Base-by-base conservation (phyloP, 2,888 invertebrate genomes). In the Acanthosepion esculentum region DNA sequence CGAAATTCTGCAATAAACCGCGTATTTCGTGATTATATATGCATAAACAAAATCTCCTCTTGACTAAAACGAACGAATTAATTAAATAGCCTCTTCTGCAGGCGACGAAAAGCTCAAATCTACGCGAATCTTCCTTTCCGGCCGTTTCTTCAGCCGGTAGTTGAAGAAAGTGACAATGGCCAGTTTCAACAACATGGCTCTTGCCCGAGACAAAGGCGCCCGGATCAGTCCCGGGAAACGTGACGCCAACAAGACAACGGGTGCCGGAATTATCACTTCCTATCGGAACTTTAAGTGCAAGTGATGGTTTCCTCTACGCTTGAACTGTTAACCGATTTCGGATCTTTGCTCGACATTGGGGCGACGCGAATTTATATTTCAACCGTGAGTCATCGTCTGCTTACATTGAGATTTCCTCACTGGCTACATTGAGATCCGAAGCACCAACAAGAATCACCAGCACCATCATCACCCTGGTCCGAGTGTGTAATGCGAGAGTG, bases 191-290 rank as follows among this genome's bases (percentile, higher is more conserved):
- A 78, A 33, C 78, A 78, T 33, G n/a, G n/a, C n/a, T 12, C 78
- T 33, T n/a, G n/a, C 18, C n/a, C 78, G n/a, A 78, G 78, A 78
- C 78, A 78, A 78, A 33, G 18, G 78, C 18, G 78, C n/a, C 78
- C 78, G 78, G 78, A 78, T 78, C 15, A 78, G 12, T n/a, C 78
- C 78, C n/a, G 78, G 78, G 78, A 78, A 78, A 78, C 78, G 33
- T n/a, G 78, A 78, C 78, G 78, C 78, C 78, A n/a, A 78, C n/a
- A 78, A 33, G 78, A 78, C 78, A 78, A 78, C 78, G n/a, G n/a
- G 78, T 78, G 33, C n/a, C 78, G 78, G 78, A 78, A 78, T 78
- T 78, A 18, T 78, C n/a, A 23, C 78, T 78, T 78, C 78, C 78
- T 78, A 15, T 78, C 78, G 78, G 78, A 78, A 78, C 78, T 78